A percentile compares a stretch with the other conserved stretches of the same genome.
Conservation (phyloP, 2,888 invertebrate genomes). For the Baronia brevicornis region DNA sequence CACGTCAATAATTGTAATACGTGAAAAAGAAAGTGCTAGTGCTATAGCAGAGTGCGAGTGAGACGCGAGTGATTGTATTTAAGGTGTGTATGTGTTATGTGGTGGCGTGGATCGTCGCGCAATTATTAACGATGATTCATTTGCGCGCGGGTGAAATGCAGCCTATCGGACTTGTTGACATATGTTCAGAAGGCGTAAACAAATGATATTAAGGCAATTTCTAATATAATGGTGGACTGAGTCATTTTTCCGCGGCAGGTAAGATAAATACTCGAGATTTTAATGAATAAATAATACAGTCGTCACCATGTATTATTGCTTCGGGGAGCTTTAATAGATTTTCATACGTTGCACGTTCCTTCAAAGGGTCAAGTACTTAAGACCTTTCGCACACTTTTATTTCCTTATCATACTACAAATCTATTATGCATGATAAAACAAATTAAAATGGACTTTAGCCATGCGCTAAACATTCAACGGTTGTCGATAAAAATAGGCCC, state of each 20-base stretch:
- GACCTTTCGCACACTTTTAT: too few relatives aligned
- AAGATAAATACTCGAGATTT: constrained; percentile 27
- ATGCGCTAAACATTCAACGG: too few relatives aligned
- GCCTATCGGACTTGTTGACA: constrained; percentile 73
- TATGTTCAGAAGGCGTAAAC: constrained; percentile 64
- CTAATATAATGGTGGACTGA: constrained; percentile 68
- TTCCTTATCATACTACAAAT: too few relatives aligned
- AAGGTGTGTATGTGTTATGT: constrained; percentile 54
- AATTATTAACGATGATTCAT: constrained; percentile 75
- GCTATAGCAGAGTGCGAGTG: constrained; percentile 32
- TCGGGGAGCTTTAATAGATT: too few relatives aligned
- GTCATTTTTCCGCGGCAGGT: constrained; percentile 52
- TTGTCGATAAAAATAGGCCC: too few relatives aligned
- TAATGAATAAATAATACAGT: constrained; percentile 13
- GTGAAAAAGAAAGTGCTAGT: constrained; percentile 32
- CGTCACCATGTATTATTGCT: too few relatives aligned
- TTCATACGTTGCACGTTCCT: too few relatives aligned
- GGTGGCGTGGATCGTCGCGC: constrained; percentile 71
- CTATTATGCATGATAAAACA: too few relatives aligned
- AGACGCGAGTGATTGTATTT: constrained; percentile 55
- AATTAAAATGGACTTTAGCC: too few relatives aligned
- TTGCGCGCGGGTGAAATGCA: constrained; percentile 74
- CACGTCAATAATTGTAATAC: constrained; percentile 34
- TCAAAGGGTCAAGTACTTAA: too few relatives aligned
- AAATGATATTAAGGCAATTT: constrained; percentile 62